Evolutionary conservation across 2,797 vertebrate species (phyloP), one percentile per base, ranked within the genome.

Genomic region (Anolis apletophallus): DNA sequence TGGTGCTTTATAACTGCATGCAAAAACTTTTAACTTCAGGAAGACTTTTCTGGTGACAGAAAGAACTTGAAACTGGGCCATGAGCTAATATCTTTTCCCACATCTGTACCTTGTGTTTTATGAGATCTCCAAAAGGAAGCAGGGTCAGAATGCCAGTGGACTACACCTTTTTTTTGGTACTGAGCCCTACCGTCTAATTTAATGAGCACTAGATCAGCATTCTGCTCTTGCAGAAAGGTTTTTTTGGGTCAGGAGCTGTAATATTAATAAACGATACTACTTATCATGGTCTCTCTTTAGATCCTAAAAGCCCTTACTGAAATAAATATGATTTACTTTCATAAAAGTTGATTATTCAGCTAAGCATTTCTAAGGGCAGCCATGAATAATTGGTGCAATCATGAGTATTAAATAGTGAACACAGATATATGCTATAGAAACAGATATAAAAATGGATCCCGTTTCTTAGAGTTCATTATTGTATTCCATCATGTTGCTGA

Each of bases 261-360:
- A 85, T 69, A 69, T 77, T 55, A 77, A 84, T 84, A 84, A 84
- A 64, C 54, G 46, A 67, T 52, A 84, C 59, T 29, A 67, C 17
- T 34, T 85, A 55, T 69, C 32, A 69, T 54, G 50, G 46, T 40
- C 83, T 40, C 32, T 78, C 77, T 69, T 78, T 85, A 64, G 75
- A 78, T 68, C 50, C 61, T 78, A 78, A 85, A 78, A 78, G 14
- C 8, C 78, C 14, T 55, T 57, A 55, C 40, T 36, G 40, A 77
- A 69, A 85, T 50, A 78, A 55, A 69, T 69, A 68, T 78, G 64
- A 85, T 40, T 78, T 75, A 78, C 32, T 69, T 78, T 12, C 75
- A 36, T 19, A 78, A 69, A 13, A 54, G 21, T 54, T 67, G 64
- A 36, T 84, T 84, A 64, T 76, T 75, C 59, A 76, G n/a, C 23